These are phyloP conservation scores for Himalopsyche tibetana DNA, from an alignment of 2,888 invertebrate species.

Conservation along the genomic window DNA sequence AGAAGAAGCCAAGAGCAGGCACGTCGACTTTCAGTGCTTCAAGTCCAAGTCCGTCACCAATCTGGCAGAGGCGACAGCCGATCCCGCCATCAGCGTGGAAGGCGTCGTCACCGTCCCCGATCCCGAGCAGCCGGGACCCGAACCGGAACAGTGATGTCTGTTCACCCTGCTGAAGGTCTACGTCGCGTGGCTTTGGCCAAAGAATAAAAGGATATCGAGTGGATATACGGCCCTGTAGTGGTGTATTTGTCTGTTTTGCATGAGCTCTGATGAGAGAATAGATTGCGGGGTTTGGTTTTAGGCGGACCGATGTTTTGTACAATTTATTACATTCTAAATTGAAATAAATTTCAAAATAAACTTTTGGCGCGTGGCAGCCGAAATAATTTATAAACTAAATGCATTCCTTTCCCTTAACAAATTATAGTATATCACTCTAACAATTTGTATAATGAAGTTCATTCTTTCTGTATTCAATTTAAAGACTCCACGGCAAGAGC, in stretches of 20 bases:
- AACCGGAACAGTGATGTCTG: conserved; percentile 68
- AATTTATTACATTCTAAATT: too few species aligned
- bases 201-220: conserved; percentile 31
- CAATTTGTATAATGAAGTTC: too few species aligned
- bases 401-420: too few species aligned
- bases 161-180: conserved; percentile 46
- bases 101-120: conserved; percentile 67
- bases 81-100: conserved; percentile 86
- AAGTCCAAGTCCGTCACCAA: conserved; percentile 99
- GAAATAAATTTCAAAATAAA: too few species aligned
- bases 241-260: conserved; percentile 2
- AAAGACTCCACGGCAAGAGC: too few species aligned
- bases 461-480: too few species aligned
- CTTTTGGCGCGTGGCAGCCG: too few species aligned
- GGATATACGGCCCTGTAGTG: conserved; percentile 13
- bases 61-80: conserved; percentile 95
- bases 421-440: too few species aligned
- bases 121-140: conserved; percentile 59
- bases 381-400: too few species aligned
- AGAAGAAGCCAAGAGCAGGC: conserved; percentile 98
- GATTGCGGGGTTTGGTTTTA: conserved; percentile 1
- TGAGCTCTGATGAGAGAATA: not conserved
- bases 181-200: conserved; percentile 43
- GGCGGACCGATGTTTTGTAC: not conserved
- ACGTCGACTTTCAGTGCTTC: conserved; percentile 99